These are phyloP conservation scores for Spilogale gracilis DNA, from an alignment of 2,113 vertebrate genomes.

Conservation along the genomic window DNA sequence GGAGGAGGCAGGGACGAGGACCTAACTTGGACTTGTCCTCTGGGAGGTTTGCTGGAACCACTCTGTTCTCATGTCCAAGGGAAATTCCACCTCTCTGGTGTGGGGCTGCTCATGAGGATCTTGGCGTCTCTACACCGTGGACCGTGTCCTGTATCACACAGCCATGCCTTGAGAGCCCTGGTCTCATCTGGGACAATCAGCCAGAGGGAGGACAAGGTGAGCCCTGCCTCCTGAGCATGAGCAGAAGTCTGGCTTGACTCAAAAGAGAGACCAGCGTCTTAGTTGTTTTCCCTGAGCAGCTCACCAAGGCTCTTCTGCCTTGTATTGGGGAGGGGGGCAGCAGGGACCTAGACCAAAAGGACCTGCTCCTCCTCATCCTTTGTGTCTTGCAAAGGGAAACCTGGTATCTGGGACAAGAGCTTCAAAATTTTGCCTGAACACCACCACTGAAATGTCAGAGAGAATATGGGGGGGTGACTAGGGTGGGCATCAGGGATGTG, in stretches of 20 bases:
- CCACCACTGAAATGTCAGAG: not conserved
- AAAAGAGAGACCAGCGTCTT: not conserved
- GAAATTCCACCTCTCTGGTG: not conserved
- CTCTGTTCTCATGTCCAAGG: not conserved
- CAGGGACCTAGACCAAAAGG: not conserved
- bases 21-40: not conserved
- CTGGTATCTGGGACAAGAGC: not conserved
- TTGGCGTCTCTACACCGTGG: not conserved
- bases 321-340: not conserved
- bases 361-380: not conserved
- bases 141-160: not conserved
- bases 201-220: not conserved
- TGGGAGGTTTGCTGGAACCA: not conserved
- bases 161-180: not conserved
- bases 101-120: not conserved
- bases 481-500: not conserved
- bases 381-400: not conserved
- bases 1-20: not conserved
- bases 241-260: not conserved
- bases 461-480: not conserved
- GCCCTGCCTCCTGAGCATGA: not conserved
- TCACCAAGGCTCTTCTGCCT: not conserved
- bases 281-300: not conserved
- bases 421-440: not conserved
- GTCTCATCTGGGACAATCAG: not conserved